Base-by-base conservation (phyloP, 53 echinoderm and acorn worm species). In the Holothuria scabra region DNA sequence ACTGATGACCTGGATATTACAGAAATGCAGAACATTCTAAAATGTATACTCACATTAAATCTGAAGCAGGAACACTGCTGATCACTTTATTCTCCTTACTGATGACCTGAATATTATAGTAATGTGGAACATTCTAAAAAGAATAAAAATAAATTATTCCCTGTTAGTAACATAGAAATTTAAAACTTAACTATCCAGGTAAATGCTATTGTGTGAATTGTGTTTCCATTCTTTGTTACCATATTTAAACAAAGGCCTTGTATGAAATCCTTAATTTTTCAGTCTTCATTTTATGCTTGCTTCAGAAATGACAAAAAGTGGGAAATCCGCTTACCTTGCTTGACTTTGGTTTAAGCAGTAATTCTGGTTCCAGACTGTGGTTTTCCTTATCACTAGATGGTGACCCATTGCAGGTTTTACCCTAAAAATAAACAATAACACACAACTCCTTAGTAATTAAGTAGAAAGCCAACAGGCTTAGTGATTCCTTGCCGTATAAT, bases 381-480 rank as follows among this genome's bases (percentile, higher is more conserved):
- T 95, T 95, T 67, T 95, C 95, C 67, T 95, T 95, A 81, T 95
- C 95, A 70, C 95, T 95, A 11, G 95, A 93, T 60, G 93, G 95
- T 23, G 95, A 95, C 13, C 93, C 90, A 79, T 87, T 90, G 52
- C 90, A 83, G 9, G 79, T 63, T 33, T 66, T 26, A 24, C 28
- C 74, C 90, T 89, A 65, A 26, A 57, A 31, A 32, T 10, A 48
- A 32, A 33, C 31, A 21, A 70, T n/a, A 22, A 30, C n/a, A 64
- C 61, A 32, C 9, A 33, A 0, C 61, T n/a, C n/a, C n/a, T n/a
- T n/a, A n/a, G n/a, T n/a, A n/a, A n/a, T n/a, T n/a, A n/a, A n/a
- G n/a, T n/a, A n/a, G n/a, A n/a, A n/a, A n/a, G n/a, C n/a, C n/a
- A n/a, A n/a, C n/a, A n/a, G n/a, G n/a, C n/a, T n/a, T n/a, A n/a